Evolutionary conservation across 2,113 vertebrate species (phyloP).

Genomic region (Phyllostomus hastatus): DNA sequence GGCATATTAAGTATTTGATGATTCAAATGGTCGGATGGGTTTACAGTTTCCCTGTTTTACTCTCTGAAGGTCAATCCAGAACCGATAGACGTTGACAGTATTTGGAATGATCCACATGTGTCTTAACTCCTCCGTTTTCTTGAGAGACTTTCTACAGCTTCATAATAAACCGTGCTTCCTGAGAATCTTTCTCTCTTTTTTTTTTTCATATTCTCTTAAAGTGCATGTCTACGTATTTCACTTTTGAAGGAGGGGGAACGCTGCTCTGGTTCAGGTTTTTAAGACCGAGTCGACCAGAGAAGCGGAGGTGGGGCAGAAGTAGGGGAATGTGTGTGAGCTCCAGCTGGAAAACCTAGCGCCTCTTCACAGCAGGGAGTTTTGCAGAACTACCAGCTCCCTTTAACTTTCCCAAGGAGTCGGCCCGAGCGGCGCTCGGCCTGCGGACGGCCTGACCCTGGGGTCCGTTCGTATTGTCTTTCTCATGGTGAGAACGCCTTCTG

Average conservation of each 20-base stretch:
- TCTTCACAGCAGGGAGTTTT: not conserved
- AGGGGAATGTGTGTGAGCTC: not conserved
- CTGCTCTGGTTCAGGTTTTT: not conserved
- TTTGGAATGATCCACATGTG: not conserved
- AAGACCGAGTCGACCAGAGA: not conserved
- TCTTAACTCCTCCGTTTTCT: not conserved
- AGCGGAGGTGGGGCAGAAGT: not conserved
- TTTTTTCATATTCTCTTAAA: not conserved
- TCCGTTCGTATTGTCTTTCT: not conserved
- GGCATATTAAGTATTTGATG: not conserved
- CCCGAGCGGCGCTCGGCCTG: too few relatives aligned
- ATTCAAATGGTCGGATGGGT: not conserved
- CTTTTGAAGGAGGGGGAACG: not conserved
- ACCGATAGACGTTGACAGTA: not conserved
- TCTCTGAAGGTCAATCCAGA: not conserved
- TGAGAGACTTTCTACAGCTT: not conserved
- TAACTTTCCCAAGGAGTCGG: not conserved
- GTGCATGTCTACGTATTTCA: not conserved
- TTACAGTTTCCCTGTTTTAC: not conserved
- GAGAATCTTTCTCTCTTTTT: not conserved
- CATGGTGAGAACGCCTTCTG: not conserved
- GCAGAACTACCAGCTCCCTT: not conserved
- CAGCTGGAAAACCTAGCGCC: not conserved
- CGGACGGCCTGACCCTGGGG: accelerated
- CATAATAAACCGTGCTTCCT: not conserved